phyloP scores from a whole-genome alignment of 2,888 invertebrate genomes.

The Pristionchus fissidentatus region DNA sequence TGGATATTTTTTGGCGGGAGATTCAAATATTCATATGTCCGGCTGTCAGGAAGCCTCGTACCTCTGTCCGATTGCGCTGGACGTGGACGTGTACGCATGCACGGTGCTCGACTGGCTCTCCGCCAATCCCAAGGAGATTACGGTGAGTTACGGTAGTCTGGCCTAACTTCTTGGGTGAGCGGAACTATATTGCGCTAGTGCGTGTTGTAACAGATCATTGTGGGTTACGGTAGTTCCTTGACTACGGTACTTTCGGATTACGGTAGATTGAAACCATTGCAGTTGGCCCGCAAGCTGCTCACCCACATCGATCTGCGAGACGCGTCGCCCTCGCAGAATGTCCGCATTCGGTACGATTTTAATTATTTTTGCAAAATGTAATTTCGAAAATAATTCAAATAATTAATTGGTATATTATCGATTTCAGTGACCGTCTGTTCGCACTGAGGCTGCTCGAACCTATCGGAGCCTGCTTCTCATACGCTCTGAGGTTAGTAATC shows the following conservation, averaged over 20 bases:
- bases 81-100: conserved; percentile 19
- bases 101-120: conserved; percentile 36
- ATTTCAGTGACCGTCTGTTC: conserved; percentile 21
- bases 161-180: too few species aligned
- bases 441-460: conserved; percentile 26
- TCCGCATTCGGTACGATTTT: background rate
- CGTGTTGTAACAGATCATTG: too few species aligned
- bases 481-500: background rate
- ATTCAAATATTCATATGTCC: background rate
- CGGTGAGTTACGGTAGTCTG: too few species aligned
- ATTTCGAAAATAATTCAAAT: too few species aligned
- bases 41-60: conserved; percentile 2
- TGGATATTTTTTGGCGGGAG: background rate
- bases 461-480: background rate
- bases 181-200: too few species aligned
- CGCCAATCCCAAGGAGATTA: conserved; percentile 19
- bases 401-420: background rate
- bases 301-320: conserved; percentile 19
- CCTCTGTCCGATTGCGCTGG: conserved; percentile 29
- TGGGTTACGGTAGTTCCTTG: too few species aligned
- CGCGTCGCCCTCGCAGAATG: background rate
- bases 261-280: too few species aligned
- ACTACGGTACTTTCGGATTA: too few species aligned
- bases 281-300: conserved; percentile 34
- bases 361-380: too few species aligned